These are phyloP conservation scores for Denticeps clupeoides DNA, from an alignment of 2,797 vertebrate species.

Conservation along the genomic window DNA sequence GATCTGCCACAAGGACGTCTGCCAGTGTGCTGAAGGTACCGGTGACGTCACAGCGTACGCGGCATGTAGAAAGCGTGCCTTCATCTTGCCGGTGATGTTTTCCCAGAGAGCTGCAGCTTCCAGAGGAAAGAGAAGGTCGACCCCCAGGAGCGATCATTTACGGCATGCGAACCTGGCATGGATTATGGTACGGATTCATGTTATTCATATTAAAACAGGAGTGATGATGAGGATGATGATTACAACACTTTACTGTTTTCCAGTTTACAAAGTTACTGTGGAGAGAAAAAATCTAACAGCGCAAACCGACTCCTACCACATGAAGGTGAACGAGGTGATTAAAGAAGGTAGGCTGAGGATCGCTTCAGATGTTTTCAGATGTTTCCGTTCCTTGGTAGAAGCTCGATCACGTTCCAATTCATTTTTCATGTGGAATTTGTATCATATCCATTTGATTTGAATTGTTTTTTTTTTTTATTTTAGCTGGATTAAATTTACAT, in stretches of 20 bases:
- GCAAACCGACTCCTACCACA: constrained; percentile 20
- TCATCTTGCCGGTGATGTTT: too few species aligned
- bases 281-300: neutral
- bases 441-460: too few species aligned
- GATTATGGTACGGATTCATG: constrained; percentile 21
- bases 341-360: constrained; percentile 23
- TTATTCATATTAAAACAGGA: too few species aligned
- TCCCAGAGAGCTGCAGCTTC: constrained; percentile 29
- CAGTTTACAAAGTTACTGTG: constrained; percentile 27
- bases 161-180: constrained; percentile 15
- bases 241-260: neutral
- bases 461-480: too few species aligned
- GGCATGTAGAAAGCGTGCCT: neutral
- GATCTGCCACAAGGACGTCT: constrained; percentile 22
- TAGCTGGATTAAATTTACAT: too few species aligned
- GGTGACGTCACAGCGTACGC: too few species aligned
- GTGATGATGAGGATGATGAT: neutral
- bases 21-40: constrained; percentile 29
- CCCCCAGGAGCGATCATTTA: constrained; percentile 2
- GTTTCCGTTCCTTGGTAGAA: too few species aligned
- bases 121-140: constrained; percentile 15
- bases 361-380: too few species aligned
- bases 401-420: too few species aligned
- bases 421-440: too few species aligned
- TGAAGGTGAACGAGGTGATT: constrained; percentile 22